A percentile compares a stretch with the other conserved stretches of the same genome.
Conservation (phyloP, 2,888 invertebrate species). For the Amorpha juglandis region DNA sequence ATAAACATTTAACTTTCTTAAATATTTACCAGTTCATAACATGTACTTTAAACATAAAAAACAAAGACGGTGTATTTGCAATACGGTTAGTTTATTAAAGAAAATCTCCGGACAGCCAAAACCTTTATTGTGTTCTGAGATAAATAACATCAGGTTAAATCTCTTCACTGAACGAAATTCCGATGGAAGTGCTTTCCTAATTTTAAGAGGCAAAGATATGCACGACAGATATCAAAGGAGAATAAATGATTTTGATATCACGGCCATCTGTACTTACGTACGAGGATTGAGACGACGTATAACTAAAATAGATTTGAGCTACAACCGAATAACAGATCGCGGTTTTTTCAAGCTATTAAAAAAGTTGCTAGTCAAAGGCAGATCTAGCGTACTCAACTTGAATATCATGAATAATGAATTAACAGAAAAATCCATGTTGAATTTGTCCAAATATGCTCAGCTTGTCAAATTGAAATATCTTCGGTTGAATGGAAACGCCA, state of each 20-base stretch:
- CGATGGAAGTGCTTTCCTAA: conserved; percentile 78
- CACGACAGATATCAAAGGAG: conserved; percentile 70
- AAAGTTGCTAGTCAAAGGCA: conserved; percentile 66
- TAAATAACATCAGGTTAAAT: conserved; percentile 64
- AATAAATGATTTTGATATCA: conserved; percentile 76
- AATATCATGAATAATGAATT: conserved; percentile 85
- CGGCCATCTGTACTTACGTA: conserved; percentile 77
- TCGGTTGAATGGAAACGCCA: conserved; percentile 84
- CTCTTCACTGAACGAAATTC: conserved; percentile 81
- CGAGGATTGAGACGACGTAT: conserved; percentile 69
- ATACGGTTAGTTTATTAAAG: conserved; percentile 50
- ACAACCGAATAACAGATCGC: conserved; percentile 82
- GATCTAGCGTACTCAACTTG: conserved; percentile 78
- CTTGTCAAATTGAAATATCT: conserved; percentile 77
- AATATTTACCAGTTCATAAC: not conserved
- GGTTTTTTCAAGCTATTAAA: conserved; percentile 75
- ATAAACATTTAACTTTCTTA: not conserved
- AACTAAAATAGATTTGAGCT: conserved; percentile 79
- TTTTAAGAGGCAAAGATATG: conserved; percentile 81
- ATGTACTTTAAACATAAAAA: conserved; percentile 31
- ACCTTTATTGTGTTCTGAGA: conserved; percentile 47
- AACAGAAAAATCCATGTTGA: conserved; percentile 64
- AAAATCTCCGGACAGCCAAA: conserved; percentile 55
- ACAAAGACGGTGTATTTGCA: conserved; percentile 62
- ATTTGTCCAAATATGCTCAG: conserved; percentile 62